Percentiles rank a stretch among this genome's conserved stretches.
phyloP scores from a whole-genome alignment of 2,888 invertebrate genomes.

The Elmis aenea region DNA sequence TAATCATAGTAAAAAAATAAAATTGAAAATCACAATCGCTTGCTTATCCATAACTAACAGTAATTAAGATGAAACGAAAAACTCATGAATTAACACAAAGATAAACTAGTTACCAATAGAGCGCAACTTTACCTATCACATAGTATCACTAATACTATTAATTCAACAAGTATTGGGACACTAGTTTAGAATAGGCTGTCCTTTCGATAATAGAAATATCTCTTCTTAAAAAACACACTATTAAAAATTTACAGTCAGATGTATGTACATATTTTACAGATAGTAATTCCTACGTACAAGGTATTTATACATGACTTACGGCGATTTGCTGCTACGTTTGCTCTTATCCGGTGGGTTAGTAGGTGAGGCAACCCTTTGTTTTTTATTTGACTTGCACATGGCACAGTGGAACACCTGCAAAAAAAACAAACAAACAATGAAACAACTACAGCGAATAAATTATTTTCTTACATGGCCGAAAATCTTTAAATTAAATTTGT shows the following conservation, averaged over 20 bases:
- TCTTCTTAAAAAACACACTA: constrained; percentile 26
- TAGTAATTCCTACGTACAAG: constrained; percentile 15
- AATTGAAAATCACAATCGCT: no score
- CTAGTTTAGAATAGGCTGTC: constrained; percentile 15
- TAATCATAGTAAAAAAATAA: no score
- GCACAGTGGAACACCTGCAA: constrained; percentile 49
- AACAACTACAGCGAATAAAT: neutral
- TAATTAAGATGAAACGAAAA: neutral
- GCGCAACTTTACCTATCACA: constrained; percentile 29
- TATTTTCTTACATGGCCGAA: neutral
- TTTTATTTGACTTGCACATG: constrained; percentile 41
- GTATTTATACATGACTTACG: constrained; percentile 30
- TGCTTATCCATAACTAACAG: no score
- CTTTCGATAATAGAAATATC: constrained; percentile 6
- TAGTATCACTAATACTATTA: constrained; percentile 33
- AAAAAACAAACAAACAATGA: constrained; percentile 10
- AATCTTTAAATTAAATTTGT: neutral
- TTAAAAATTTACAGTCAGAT: constrained; percentile 30
- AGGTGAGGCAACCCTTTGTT: constrained; percentile 30
- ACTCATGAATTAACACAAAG: neutral
- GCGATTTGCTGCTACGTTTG: constrained; percentile 37
- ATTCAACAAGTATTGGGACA: constrained; percentile 34
- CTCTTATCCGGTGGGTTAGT: constrained; percentile 34
- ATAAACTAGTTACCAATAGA: constrained; percentile 10
- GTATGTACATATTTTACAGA: constrained; percentile 37